Conservation (phyloP, 2,113 vertebrate species). For the Daphoenositta chrysoptera region DNA sequence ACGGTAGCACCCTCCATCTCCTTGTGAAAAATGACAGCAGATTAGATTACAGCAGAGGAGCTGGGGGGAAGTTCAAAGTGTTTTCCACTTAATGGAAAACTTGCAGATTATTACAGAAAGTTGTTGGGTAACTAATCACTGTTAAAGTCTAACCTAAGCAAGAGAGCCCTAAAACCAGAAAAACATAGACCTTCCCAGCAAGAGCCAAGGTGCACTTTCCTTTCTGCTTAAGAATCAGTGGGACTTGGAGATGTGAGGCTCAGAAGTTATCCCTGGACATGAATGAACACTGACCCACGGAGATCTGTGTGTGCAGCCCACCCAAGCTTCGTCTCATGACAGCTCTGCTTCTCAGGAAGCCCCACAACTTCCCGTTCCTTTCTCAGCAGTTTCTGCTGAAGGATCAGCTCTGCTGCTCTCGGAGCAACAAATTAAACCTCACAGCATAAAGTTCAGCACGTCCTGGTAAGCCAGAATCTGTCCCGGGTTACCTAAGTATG, state of each 20-base stretch:
- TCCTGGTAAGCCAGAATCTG: not conserved
- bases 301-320: not conserved
- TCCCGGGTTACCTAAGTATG: not conserved
- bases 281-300: rapidly evolving
- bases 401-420: not conserved
- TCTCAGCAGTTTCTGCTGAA: not conserved
- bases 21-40: not conserved
- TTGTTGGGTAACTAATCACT: constrained; percentile 19
- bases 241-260: not conserved
- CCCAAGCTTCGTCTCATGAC: rapidly evolving
- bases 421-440: not conserved
- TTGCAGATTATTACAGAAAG: not conserved
- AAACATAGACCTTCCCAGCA: not conserved
- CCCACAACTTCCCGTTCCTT: not conserved
- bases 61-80: not conserved
- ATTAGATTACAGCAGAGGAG: not conserved
- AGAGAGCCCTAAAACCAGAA: not conserved
- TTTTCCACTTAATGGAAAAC: not conserved
- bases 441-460: not conserved
- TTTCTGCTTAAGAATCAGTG: not conserved
- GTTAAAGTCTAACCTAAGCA: constrained; percentile 12
- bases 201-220: not conserved
- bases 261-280: not conserved
- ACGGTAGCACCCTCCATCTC: not conserved
- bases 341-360: not conserved